Conservation (phyloP, 2,888 invertebrate genomes). For the Tenodera sinensis region DNA sequence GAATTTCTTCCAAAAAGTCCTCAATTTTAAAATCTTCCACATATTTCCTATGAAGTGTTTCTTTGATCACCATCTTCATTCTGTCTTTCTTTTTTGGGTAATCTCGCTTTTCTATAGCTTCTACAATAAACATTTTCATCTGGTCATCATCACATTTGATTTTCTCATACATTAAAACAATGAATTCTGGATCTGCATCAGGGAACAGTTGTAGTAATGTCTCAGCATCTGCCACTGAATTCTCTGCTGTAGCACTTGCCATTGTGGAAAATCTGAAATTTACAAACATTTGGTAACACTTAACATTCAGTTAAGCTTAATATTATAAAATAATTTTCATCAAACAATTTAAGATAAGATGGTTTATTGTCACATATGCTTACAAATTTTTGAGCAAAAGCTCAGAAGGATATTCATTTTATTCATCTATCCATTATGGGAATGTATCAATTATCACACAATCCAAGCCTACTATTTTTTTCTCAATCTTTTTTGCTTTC, state of each 20-base stretch:
- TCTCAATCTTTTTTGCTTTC: too few relatives aligned
- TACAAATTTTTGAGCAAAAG: too few relatives aligned
- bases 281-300: neutral
- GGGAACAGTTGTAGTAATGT: neutral
- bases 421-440: too few relatives aligned
- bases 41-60: neutral
- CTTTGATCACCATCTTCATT: neutral
- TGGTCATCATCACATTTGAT: neutral
- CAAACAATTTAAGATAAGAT: too few relatives aligned
- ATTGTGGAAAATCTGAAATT: neutral
- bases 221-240: neutral
- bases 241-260: neutral
- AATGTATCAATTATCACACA: too few relatives aligned
- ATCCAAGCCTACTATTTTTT: too few relatives aligned
- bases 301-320: too few relatives aligned
- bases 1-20: neutral
- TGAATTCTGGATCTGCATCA: neutral
- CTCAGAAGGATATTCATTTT: too few relatives aligned
- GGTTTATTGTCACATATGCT: too few relatives aligned
- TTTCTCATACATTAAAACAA: neutral
- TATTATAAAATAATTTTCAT: too few relatives aligned
- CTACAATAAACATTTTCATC: neutral
- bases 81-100: neutral
- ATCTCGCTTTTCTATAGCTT: neutral
- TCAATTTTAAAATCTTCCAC: neutral